These are phyloP conservation scores for Diaperis boleti DNA, from an alignment of 2,888 invertebrate species.

Conservation along the genomic window DNA sequence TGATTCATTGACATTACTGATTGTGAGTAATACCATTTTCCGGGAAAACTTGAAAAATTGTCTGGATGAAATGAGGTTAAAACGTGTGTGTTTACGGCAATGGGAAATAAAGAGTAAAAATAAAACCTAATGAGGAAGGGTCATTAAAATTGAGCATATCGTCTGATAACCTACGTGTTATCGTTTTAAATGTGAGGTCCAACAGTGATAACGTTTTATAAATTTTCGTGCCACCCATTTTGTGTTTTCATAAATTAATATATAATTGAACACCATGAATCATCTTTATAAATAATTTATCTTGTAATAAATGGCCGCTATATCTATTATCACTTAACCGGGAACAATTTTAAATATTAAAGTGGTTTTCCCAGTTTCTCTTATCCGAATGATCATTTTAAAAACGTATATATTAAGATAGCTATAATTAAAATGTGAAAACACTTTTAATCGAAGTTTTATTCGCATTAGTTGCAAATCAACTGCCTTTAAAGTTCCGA, in stretches of 20 bases:
- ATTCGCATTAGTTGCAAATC: slow-evolving; percentile 27
- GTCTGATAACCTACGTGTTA: slow-evolving; percentile 32
- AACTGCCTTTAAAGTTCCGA: slow-evolving; percentile 4
- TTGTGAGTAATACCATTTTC: slow-evolving; percentile 6
- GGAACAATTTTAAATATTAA: slow-evolving; percentile 39
- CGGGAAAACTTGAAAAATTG: not conserved
- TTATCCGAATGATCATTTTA: slow-evolving; percentile 38
- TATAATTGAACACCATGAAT: slow-evolving; percentile 33
- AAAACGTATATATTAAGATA: slow-evolving; percentile 40
- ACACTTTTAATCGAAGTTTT: slow-evolving; percentile 21
- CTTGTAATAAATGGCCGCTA: slow-evolving; percentile 37
- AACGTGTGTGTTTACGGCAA: not conserved
- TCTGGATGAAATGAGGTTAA: not conserved
- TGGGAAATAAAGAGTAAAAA: not conserved
- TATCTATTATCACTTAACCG: slow-evolving; percentile 34
- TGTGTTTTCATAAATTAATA: slow-evolving; percentile 21
- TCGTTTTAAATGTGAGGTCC: slow-evolving; percentile 3
- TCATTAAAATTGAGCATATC: slow-evolving; percentile 6
- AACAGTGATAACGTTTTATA: slow-evolving; percentile 17
- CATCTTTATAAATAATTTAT: slow-evolving; percentile 45
- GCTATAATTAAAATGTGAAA: slow-evolving; percentile 35
- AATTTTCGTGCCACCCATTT: slow-evolving; percentile 14
- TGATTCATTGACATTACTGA: slow-evolving; percentile 7
- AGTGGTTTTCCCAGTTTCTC: slow-evolving; percentile 40
- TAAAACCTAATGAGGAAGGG: not conserved